These are phyloP conservation scores for Toxostoma redivivum DNA, from an alignment of 2,113 vertebrate species.

Conservation along the genomic window DNA sequence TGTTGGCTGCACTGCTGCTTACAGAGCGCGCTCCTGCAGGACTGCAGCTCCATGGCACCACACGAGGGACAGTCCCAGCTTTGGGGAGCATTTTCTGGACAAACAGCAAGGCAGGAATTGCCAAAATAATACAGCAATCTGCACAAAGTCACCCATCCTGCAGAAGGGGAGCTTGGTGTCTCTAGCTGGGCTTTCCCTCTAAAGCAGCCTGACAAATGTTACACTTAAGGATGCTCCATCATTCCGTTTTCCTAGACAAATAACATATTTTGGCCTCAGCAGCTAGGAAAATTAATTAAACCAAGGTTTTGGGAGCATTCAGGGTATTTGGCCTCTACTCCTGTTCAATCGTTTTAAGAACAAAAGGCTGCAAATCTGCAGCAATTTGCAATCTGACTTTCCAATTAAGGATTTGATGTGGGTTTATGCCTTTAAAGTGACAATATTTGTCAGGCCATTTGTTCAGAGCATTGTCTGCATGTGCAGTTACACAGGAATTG, in stretches of 20 bases:
- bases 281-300: neutral
- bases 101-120: neutral
- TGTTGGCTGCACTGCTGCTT: neutral
- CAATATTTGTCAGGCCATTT: slow-evolving; percentile 71
- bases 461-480: slow-evolving; percentile 65
- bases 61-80: neutral
- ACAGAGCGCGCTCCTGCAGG: neutral
- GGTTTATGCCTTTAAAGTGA: slow-evolving; percentile 66
- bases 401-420: slow-evolving; percentile 56
- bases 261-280: neutral
- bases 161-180: neutral
- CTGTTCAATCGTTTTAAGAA: neutral
- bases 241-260: neutral
- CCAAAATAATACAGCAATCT: neutral
- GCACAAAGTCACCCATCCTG: neutral
- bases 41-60: accelerated
- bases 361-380: slow-evolving; percentile 37
- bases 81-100: neutral
- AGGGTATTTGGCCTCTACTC: neutral
- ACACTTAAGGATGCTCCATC: neutral
- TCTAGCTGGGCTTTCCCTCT: too few relatives aligned
- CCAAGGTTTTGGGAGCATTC: neutral
- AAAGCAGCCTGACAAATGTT: neutral
- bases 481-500: slow-evolving; percentile 55
- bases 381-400: slow-evolving; percentile 47